Percentiles rank a stretch among this genome's conserved stretches.
Conservation (phyloP, 2,888 invertebrate species). For the Lamellibrachia columna region DNA sequence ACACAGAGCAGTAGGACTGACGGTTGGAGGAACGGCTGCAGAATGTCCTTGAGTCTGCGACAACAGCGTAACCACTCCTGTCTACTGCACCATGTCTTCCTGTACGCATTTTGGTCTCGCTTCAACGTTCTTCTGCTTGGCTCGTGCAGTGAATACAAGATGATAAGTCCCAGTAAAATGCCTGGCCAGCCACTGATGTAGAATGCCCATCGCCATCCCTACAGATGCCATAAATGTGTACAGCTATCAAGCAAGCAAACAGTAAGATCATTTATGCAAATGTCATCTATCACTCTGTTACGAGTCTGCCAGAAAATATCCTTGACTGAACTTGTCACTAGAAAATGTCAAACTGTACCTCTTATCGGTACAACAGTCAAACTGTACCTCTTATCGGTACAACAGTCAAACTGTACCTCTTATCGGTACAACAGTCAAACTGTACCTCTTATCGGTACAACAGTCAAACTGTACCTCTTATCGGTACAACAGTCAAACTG, state of each 20-base stretch:
- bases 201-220: conserved; percentile 67
- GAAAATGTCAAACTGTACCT: no score
- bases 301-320: no score
- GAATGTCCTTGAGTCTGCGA: neutral
- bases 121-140: conserved; percentile 43
- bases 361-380: no score
- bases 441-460: no score
- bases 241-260: neutral
- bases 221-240: conserved; percentile 29
- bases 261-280: no score
- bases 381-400: no score
- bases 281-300: no score
- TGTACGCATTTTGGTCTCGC: conserved; percentile 26
- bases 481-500: no score
- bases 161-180: conserved; percentile 57
- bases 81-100: neutral
- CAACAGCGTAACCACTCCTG: neutral
- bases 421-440: no score
- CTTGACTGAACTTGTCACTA: no score
- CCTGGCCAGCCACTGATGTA: conserved; percentile 65
- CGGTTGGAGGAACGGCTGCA: conserved; percentile 49
- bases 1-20: conserved; percentile 61
- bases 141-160: conserved; percentile 62
- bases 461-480: no score
- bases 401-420: no score